Evolutionary conservation across 1,140 invertebrate genomes (phyloP).

Genomic region (Cotesia typhae): DNA sequence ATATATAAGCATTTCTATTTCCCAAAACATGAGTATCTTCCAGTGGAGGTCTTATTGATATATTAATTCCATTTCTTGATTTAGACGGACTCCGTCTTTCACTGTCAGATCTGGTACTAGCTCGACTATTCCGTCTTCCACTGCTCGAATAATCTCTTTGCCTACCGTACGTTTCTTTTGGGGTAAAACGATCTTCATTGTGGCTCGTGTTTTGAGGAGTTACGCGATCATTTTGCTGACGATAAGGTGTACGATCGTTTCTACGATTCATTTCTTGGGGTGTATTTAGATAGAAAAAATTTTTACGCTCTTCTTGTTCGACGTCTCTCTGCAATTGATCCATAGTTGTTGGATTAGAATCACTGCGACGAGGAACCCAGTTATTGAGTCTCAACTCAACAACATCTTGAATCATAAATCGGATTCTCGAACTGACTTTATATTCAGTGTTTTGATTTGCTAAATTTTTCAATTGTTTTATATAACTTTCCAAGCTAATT

Average conservation of each 20-base stretch:
- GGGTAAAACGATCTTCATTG: no score
- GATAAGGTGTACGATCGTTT: slow-evolving; percentile 55
- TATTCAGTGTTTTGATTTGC: neutral
- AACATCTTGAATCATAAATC: slow-evolving; percentile 11
- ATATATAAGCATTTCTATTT: no score
- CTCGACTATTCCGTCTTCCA: neutral
- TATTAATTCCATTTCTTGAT: no score
- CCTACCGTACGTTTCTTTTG: no score
- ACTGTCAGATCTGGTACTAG: neutral
- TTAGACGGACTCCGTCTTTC: neutral
- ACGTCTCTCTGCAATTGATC: slow-evolving; percentile 91
- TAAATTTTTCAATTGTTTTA: neutral
- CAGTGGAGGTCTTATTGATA: no score
- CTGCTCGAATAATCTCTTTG: slow-evolving; percentile 46
- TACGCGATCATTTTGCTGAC: slow-evolving; percentile 50
- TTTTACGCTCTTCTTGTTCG: slow-evolving; percentile 72
- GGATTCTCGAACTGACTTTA: neutral
- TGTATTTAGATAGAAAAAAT: slow-evolving; percentile 38
- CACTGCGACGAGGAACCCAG: slow-evolving; percentile 78
- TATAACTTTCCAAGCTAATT: neutral
- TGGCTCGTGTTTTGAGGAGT: no score
- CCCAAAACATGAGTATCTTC: no score
- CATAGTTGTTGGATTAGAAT: slow-evolving; percentile 91
- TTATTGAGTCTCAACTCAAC: neutral
- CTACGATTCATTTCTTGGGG: slow-evolving; percentile 68